Evolutionary conservation across 2,888 invertebrate genomes (phyloP).

Genomic region (Calephelis perditalis): DNA sequence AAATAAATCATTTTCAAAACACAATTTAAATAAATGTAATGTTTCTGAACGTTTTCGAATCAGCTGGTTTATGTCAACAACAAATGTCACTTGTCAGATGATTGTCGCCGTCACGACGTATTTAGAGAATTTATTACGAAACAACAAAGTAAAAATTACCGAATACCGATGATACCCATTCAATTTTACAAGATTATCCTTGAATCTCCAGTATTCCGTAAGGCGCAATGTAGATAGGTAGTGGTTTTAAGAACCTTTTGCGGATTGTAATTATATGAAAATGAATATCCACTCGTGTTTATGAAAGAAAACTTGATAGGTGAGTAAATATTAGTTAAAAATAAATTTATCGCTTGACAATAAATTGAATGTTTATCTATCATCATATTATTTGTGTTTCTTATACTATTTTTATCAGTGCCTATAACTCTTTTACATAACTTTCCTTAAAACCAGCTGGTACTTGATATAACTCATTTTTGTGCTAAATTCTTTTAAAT

Average conservation of each 20-base stretch:
- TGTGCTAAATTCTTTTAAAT: too few species aligned
- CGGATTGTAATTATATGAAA: background rate
- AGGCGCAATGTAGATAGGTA: constrained; percentile 11
- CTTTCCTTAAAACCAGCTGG: background rate
- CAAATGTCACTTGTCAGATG: constrained; percentile 33
- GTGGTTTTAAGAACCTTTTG: background rate
- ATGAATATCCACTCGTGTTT: background rate
- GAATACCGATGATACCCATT: constrained; percentile 12
- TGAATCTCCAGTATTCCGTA: constrained; percentile 19
- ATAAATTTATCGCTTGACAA: constrained; percentile 1
- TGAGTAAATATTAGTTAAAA: constrained; percentile 1
- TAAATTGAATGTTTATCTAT: background rate
- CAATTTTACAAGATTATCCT: constrained; percentile 16
- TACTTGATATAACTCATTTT: background rate
- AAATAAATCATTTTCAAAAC: too few species aligned
- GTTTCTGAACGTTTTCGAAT: constrained; percentile 16
- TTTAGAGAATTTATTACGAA: constrained; percentile 46
- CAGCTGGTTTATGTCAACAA: constrained; percentile 20
- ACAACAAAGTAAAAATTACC: constrained; percentile 35
- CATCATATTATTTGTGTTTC: background rate
- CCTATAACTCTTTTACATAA: background rate
- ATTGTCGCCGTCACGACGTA: constrained; percentile 28
- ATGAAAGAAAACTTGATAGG: constrained; percentile 2
- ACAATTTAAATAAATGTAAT: too few species aligned
- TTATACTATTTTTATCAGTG: constrained; percentile 7